Evolutionary conservation across 1,140 invertebrate species (phyloP).

Genomic region (Chironomus striatipennis): DNA sequence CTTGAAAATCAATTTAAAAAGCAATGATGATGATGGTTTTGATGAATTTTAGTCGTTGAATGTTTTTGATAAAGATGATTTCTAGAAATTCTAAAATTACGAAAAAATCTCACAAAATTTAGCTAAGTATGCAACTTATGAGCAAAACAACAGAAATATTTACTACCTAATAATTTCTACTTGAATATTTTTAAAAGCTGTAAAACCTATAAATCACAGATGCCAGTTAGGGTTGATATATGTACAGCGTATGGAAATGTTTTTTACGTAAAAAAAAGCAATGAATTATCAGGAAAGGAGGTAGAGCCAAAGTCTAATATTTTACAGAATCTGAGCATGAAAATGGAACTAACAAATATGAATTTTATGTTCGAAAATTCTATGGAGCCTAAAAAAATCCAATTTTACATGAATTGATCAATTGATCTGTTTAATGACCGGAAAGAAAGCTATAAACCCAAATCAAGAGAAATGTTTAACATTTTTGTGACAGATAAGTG

Average conservation of each 20-base stretch:
- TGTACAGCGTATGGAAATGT: neutral
- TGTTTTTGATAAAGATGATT: too few relatives aligned
- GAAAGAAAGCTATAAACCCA: neutral
- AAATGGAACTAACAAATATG: neutral
- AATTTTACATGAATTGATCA: neutral
- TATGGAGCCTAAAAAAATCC: neutral
- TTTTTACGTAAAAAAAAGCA: neutral
- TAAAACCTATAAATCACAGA: too few relatives aligned
- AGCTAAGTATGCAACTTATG: too few relatives aligned
- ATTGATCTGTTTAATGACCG: constrained; percentile 12
- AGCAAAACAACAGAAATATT: too few relatives aligned
- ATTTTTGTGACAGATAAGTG: neutral
- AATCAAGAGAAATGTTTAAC: neutral
- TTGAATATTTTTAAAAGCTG: too few relatives aligned
- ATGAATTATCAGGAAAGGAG: neutral
- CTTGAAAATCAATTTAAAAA: too few relatives aligned
- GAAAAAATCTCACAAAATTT: too few relatives aligned
- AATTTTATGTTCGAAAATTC: neutral
- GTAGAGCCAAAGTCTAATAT: neutral
- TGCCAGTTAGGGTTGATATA: too few relatives aligned
- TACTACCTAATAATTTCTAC: too few relatives aligned
- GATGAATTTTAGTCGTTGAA: too few relatives aligned
- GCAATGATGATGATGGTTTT: too few relatives aligned
- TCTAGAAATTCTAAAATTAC: too few relatives aligned
- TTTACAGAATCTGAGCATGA: neutral